phyloP scores from a whole-genome alignment of 2,888 invertebrate genomes.

The Lasioglossum vierecki region DNA sequence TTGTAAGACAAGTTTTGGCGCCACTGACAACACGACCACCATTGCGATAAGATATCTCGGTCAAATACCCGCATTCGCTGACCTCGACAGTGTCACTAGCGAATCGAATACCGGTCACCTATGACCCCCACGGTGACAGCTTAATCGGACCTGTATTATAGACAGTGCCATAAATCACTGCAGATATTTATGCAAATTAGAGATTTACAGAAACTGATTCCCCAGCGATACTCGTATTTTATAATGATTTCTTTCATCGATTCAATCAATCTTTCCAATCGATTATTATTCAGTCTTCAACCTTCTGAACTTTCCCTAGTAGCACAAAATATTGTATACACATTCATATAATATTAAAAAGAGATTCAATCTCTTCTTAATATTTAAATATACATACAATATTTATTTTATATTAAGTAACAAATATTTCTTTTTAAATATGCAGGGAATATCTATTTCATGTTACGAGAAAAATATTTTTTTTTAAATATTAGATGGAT shows the following conservation, averaged over 20 bases:
- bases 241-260: neutral
- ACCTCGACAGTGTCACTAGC: slow-evolving; percentile 3
- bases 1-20: neutral
- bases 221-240: neutral
- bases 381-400: too few relatives aligned
- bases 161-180: neutral
- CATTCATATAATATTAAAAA: too few relatives aligned
- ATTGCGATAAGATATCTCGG: slow-evolving; percentile 1
- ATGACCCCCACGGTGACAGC: slow-evolving; percentile 1
- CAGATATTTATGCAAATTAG: slow-evolving; percentile 2
- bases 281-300: too few relatives aligned
- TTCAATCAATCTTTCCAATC: too few relatives aligned
- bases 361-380: too few relatives aligned
- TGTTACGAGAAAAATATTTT: too few relatives aligned
- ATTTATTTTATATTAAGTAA: too few relatives aligned
- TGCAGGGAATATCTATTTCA: too few relatives aligned
- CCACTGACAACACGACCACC: neutral
- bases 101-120: neutral
- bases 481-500: too few relatives aligned
- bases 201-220: neutral
- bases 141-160: neutral
- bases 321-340: too few relatives aligned
- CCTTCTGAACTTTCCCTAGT: too few relatives aligned
- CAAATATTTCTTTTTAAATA: too few relatives aligned
- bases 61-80: neutral